A percentile compares a stretch with the other conserved stretches of the same genome.
Conservation (phyloP, 2,888 invertebrate genomes). For the Ochropacha duplaris region DNA sequence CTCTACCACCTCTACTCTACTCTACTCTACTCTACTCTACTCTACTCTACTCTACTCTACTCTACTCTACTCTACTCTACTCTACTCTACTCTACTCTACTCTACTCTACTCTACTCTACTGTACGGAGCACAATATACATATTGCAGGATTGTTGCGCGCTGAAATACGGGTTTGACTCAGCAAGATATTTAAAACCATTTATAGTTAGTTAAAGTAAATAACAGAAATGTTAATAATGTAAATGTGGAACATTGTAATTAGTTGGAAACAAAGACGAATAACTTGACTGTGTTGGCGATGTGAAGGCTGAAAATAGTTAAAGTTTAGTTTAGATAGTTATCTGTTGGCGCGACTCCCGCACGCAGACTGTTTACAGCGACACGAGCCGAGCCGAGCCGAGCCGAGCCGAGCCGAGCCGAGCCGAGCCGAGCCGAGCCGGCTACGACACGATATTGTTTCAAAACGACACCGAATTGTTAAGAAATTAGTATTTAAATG, state of each 20-base stretch:
- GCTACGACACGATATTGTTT: neutral
- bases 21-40: too few species aligned
- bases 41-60: too few species aligned
- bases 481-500: too few species aligned
- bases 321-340: neutral
- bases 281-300: neutral
- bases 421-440: too few species aligned
- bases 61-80: too few species aligned
- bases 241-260: neutral
- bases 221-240: neutral
- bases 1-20: too few species aligned
- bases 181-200: too few species aligned
- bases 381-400: neutral
- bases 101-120: too few species aligned
- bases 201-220: neutral
- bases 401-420: too few species aligned
- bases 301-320: neutral
- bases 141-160: neutral
- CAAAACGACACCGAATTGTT: too few species aligned
- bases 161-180: too few species aligned
- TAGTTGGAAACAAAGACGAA: neutral
- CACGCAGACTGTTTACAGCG: neutral
- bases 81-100: too few species aligned
- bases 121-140: neutral
- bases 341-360: neutral